A percentile compares a stretch with the other conserved stretches of the same genome.
Conservation (phyloP, 2,797 vertebrate genomes). For the Enteromius treurensis region DNA sequence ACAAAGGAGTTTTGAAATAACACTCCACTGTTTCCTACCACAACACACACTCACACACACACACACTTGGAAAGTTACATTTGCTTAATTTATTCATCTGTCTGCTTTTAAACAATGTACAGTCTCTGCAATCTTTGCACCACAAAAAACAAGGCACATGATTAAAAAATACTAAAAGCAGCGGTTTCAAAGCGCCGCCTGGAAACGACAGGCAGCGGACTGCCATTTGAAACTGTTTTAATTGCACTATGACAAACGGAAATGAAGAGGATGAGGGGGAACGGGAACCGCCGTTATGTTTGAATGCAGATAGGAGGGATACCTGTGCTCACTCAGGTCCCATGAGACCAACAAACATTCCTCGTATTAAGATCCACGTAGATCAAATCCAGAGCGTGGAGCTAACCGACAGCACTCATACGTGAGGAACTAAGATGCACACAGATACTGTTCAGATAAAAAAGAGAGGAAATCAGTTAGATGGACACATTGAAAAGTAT, state of each 20-base stretch:
- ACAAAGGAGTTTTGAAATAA: conserved; percentile 48
- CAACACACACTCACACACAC: not conserved
- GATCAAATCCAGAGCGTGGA: conserved; percentile 49
- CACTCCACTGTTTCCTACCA: conserved; percentile 1
- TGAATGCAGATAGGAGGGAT: conserved; percentile 74
- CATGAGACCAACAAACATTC: conserved; percentile 52
- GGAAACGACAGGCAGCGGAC: conserved; percentile 11
- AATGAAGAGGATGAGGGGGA: conserved; percentile 37
- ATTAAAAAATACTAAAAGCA: conserved; percentile 50
- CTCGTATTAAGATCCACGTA: conserved; percentile 52
- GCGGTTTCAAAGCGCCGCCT: conserved; percentile 35
- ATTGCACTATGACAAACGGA: conserved; percentile 49
- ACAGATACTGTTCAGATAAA: not conserved
- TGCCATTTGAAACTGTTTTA: conserved; percentile 51
- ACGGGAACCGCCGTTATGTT: conserved; percentile 49
- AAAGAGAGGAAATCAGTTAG: conserved; percentile 15
- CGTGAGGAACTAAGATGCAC: conserved; percentile 3
- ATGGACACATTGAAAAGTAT: not conserved
- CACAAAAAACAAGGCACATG: conserved; percentile 51
- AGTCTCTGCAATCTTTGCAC: conserved; percentile 37
- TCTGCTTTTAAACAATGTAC: conserved; percentile 52
- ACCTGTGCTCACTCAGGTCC: conserved; percentile 65
- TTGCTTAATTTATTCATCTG: conserved; percentile 57
- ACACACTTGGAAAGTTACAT: conserved; percentile 46
- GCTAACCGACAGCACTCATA: conserved; percentile 42